A percentile compares a stretch with the other conserved stretches of the same genome.
These are phyloP conservation scores for Drosophila takahashii DNA, from an alignment of 1,140 invertebrate genomes.

Conservation along the genomic window DNA sequence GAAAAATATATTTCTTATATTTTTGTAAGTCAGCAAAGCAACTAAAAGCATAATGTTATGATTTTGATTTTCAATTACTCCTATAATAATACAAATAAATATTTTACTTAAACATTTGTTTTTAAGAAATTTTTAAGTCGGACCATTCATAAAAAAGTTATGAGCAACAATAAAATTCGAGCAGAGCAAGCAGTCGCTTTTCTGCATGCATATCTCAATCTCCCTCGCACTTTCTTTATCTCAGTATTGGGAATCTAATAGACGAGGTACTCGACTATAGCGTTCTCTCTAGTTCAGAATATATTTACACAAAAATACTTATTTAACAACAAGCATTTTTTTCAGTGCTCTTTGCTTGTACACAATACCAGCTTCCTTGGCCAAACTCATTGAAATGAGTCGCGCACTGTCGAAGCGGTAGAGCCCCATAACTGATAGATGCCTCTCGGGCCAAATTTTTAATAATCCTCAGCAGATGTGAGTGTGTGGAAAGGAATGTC, in stretches of 20 bases:
- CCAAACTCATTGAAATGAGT: conserved; percentile 77
- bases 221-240: no score
- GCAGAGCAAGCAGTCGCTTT: no score
- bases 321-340: not conserved
- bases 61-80: no score
- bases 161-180: no score
- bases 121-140: no score
- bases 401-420: conserved; percentile 52
- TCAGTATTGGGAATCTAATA: no score
- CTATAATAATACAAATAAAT: no score
- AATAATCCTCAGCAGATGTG: conserved; percentile 62
- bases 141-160: no score
- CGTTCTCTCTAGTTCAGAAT: no score
- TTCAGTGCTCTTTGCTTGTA: conserved; percentile 4
- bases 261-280: no score
- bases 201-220: no score
- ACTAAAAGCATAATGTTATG: not conserved
- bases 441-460: conserved; percentile 73
- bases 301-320: not conserved
- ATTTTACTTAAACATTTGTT: no score
- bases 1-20: not conserved
- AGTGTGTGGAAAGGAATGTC: conserved; percentile 1
- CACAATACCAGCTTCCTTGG: conserved; percentile 1
- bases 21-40: not conserved
- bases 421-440: conserved; percentile 70